phyloP scores from a whole-genome alignment of 2,888 invertebrate species.

The Ornithoptera priamus region DNA sequence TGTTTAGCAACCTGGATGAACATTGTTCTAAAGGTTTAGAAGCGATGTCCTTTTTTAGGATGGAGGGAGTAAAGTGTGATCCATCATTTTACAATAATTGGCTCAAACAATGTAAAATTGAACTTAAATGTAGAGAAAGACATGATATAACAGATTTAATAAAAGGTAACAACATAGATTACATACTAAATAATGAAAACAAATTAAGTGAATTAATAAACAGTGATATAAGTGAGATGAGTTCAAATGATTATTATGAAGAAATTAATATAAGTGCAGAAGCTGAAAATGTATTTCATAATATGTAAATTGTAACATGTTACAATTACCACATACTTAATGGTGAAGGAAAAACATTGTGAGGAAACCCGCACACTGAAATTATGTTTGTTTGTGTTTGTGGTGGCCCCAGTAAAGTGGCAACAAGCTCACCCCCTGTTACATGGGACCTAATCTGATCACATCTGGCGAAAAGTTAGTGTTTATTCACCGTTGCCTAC shows the following conservation, averaged over 20 bases:
- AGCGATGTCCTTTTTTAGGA: slow-evolving; percentile 57
- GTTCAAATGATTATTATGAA: neutral
- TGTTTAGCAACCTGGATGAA: neutral
- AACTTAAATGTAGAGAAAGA: slow-evolving; percentile 52
- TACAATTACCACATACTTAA: too few species aligned
- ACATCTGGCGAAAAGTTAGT: too few species aligned
- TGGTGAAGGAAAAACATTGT: too few species aligned
- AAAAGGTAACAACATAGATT: slow-evolving; percentile 51
- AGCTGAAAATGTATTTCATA: neutral
- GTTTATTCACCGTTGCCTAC: too few species aligned
- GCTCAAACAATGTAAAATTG: slow-evolving; percentile 58
- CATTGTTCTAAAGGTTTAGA: slow-evolving; percentile 49
- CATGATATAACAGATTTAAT: slow-evolving; percentile 50
- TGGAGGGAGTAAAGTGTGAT: slow-evolving; percentile 56
- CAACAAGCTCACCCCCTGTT: too few species aligned
- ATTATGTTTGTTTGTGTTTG: too few species aligned
- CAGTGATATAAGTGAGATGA: neutral
- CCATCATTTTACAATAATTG: slow-evolving; percentile 65
- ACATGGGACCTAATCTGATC: too few species aligned
- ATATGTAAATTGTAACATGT: neutral
- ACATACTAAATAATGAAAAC: slow-evolving; percentile 64
- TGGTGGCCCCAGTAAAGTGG: too few species aligned
- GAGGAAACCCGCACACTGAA: too few species aligned
- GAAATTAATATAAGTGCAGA: neutral
- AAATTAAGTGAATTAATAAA: slow-evolving; percentile 50